phyloP scores from a whole-genome alignment of 2,113 vertebrate genomes.

The Neolamprologus modestus region DNA sequence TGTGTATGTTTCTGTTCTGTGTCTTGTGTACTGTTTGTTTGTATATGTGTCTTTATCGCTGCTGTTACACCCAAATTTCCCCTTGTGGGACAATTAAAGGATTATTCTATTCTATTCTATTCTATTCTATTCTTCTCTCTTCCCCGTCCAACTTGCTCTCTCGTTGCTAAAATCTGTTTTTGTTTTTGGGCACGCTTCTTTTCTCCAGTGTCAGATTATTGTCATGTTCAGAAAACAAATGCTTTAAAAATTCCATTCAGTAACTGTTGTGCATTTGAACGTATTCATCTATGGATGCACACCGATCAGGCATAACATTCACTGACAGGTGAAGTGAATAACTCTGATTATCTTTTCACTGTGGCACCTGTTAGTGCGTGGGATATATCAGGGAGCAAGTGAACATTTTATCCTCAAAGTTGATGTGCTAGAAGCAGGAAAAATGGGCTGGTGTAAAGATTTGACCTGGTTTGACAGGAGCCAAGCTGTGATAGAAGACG shows the following conservation, averaged over 20 bases:
- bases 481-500: not conserved
- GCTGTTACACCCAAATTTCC: not conserved
- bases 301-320: not conserved
- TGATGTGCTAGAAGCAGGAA: not conserved
- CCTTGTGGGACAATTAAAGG: not conserved
- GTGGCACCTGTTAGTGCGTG: not conserved
- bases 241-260: not conserved
- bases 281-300: not conserved
- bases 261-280: not conserved
- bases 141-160: accelerated
- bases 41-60: not conserved
- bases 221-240: not conserved
- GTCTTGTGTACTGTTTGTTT: not conserved
- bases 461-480: not conserved
- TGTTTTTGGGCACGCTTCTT: not conserved
- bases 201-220: not conserved
- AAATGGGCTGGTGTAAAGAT: not conserved
- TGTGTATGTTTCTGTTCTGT: not conserved
- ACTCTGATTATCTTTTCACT: not conserved
- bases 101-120: not conserved
- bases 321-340: not conserved
- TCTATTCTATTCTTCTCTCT: not conserved
- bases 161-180: not conserved
- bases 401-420: not conserved
- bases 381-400: not conserved